Evolutionary conservation across 2,797 vertebrate genomes (phyloP).

Genomic region (Danio albolineatus): DNA sequence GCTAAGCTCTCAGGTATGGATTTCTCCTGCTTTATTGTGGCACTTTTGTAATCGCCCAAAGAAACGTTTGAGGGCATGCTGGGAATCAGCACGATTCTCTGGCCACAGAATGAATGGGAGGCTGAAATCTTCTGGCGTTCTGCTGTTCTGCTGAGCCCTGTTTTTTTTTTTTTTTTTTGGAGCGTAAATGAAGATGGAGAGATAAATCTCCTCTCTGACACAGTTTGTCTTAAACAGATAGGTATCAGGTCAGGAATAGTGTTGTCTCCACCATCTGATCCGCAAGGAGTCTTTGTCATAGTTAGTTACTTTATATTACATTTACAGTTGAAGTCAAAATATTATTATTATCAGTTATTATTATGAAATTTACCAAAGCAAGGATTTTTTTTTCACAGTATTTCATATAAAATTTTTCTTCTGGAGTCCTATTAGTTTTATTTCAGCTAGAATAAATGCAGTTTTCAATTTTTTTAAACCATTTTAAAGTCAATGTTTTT

Average conservation of each 20-base stretch:
- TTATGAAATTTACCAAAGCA: too few species aligned
- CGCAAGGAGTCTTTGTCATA: neutral
- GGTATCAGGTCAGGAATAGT: constrained; percentile 31
- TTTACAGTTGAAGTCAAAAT: too few species aligned
- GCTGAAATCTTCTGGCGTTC: neutral
- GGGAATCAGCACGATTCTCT: constrained; percentile 13
- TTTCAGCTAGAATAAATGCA: too few species aligned
- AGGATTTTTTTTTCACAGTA: too few species aligned
- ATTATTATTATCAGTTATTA: too few species aligned
- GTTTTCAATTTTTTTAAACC: too few species aligned
- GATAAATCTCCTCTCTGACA: constrained; percentile 2
- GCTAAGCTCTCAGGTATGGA: neutral
- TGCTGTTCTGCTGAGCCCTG: constrained; percentile 4
- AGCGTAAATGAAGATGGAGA: constrained; percentile 34
- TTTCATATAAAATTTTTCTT: too few species aligned
- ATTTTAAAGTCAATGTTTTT: too few species aligned
- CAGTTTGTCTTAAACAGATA: neutral
- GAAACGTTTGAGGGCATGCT: constrained; percentile 16
- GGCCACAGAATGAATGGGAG: neutral
- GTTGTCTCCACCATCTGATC: constrained; percentile 1
- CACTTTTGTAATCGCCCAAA: constrained; percentile 17
- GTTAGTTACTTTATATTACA: neutral
- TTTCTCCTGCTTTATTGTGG: constrained; percentile 13
- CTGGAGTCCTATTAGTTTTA: too few species aligned
- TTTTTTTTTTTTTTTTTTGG: too few species aligned